Conservation (phyloP, 2,797 vertebrate species). For the Eulemur rubriventer region DNA sequence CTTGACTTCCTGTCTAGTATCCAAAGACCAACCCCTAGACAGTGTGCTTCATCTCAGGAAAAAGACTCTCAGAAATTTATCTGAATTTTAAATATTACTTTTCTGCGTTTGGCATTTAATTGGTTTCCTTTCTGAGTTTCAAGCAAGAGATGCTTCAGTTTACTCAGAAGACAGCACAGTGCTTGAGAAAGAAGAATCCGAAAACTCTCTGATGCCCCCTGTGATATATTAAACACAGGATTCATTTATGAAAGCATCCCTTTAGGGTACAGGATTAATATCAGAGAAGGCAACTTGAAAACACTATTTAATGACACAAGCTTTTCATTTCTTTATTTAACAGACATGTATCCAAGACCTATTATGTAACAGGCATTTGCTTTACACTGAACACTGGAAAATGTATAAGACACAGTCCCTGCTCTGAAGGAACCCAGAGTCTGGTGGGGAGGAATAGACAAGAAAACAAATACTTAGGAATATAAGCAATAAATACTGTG, state of each 20-base stretch:
- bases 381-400: background rate
- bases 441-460: background rate
- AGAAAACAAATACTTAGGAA: background rate
- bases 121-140: slow-evolving; percentile 26
- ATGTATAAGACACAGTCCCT: background rate
- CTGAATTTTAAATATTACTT: slow-evolving; percentile 44
- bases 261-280: background rate
- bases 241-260: slow-evolving; percentile 26
- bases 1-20: background rate
- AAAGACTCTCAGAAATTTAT: background rate
- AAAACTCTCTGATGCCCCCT: background rate
- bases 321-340: slow-evolving; percentile 41
- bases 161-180: background rate
- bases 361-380: background rate
- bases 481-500: background rate
- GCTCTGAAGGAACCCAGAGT: background rate
- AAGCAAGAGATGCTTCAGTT: background rate
- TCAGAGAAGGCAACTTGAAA: slow-evolving; percentile 7
- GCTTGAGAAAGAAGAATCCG: slow-evolving; percentile 3
- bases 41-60: background rate
- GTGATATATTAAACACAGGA: background rate
- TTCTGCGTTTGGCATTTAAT: slow-evolving; percentile 21
- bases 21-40: background rate
- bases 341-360: background rate
- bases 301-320: background rate